Evolutionary conservation across 2,888 invertebrate genomes (phyloP), one percentile per base, ranked within the genome.

Genomic region (Drosophila eohydei): DNA sequence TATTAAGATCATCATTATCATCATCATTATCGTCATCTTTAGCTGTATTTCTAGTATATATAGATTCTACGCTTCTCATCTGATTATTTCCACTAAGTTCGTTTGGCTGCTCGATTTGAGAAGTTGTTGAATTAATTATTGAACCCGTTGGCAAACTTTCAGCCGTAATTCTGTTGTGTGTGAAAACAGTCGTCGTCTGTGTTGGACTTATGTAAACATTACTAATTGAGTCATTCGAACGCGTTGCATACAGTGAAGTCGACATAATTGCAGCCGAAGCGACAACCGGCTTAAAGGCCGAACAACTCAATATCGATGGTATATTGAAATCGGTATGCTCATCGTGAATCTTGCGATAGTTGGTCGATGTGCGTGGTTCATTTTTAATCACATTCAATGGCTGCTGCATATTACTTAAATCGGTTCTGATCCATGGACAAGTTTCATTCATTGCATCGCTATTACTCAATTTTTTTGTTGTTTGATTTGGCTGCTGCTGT

Each of bases 1-100:
- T 21, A 21, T 21, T 21, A 21, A 21, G 21, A 21, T 96, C 97
- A 84, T 97, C 91, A 16, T 79, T 73, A 4, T 71, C 78, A 32
- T 71, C n/a, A n/a, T 57, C 63, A 21, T 54, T 54, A 44, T 50
- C 50, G 50, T 50, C 21, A 34, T 50, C 16, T 16, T 21, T 21
- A 21, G 21, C 34, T 32, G 32, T 32, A 11, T 32, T 50, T 48
- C 11, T 48, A 9, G 12, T 12, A 32, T 21, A 50, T 16, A 21
- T 16, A 2, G 30, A 11, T 8, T n/a, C 46, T 8, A n/a, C 3
- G 8, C 50, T 11, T 51, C 30, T 63, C 40, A 26, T 11, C 34
- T 44, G 30, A 50, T 16, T 16, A 50, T 32, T 50, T 11, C n/a
- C 8, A 30, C n/a, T 30, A 16, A 3, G n/a, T 32, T 30, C 48